These are phyloP conservation scores for Hypomesus transpacificus DNA, from an alignment of 2,113 vertebrate species.

Conservation along the genomic window DNA sequence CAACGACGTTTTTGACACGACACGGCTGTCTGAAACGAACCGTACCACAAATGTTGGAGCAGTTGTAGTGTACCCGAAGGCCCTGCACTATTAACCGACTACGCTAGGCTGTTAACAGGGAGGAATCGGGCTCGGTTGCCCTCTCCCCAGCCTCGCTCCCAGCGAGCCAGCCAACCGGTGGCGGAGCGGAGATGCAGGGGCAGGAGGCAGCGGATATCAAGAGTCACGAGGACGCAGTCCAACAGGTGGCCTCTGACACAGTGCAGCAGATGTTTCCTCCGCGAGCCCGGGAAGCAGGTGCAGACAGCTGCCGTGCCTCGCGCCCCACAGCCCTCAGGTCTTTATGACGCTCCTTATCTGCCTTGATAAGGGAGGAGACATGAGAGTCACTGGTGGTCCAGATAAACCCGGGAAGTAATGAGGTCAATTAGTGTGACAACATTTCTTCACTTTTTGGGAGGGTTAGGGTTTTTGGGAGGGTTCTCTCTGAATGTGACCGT, in stretches of 20 bases:
- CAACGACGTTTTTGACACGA: too few relatives aligned
- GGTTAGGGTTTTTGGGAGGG: too few relatives aligned
- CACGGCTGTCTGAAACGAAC: too few relatives aligned
- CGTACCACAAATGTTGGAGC: too few relatives aligned
- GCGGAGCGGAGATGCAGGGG: not conserved
- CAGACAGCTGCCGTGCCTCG: not conserved
- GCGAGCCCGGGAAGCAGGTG: slow-evolving; percentile 12
- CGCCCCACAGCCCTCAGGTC: slow-evolving; percentile 19
- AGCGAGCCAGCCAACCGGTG: too few relatives aligned
- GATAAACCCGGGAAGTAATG: slow-evolving; percentile 21
- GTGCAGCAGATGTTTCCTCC: slow-evolving; percentile 61
- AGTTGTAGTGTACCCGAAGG: too few relatives aligned
- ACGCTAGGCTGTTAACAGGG: too few relatives aligned
- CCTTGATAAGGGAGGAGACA: slow-evolving; percentile 9
- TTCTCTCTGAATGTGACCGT: too few relatives aligned
- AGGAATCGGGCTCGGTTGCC: too few relatives aligned
- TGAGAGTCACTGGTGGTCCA: slow-evolving; percentile 7
- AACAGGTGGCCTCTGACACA: slow-evolving; percentile 61
- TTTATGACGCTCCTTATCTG: slow-evolving; percentile 47
- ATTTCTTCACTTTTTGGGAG: not conserved
- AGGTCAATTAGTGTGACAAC: slow-evolving; percentile 13
- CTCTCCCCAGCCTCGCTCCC: too few relatives aligned
- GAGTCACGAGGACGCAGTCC: slow-evolving; percentile 24
- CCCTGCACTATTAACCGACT: too few relatives aligned
- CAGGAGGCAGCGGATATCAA: slow-evolving; percentile 2